phyloP scores from a whole-genome alignment of 2,888 invertebrate species.

The Erpobdella octoculata region DNA sequence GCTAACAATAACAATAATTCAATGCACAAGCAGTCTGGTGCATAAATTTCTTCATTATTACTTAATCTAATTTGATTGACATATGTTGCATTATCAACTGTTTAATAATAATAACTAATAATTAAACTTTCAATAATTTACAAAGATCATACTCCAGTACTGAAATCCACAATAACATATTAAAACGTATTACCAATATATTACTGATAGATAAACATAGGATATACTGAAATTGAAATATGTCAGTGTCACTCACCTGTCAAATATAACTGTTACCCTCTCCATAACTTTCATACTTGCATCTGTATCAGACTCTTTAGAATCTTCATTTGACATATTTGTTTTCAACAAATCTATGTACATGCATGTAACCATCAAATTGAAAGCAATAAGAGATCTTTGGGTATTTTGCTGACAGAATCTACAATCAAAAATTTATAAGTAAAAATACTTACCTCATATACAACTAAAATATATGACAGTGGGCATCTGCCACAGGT shows the following conservation, averaged over 20 bases:
- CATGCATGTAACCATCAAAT: slow-evolving; percentile 70
- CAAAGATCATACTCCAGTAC: too few species aligned
- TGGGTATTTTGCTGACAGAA: slow-evolving; percentile 64
- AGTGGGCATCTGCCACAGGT: too few species aligned
- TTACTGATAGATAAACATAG: too few species aligned
- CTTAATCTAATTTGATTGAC: too few species aligned
- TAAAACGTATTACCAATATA: too few species aligned
- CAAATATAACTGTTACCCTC: slow-evolving; percentile 70
- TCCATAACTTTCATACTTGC: slow-evolving; percentile 67
- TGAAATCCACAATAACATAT: too few species aligned
- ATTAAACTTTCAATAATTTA: too few species aligned
- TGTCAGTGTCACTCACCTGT: slow-evolving; percentile 53
- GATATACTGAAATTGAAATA: not conserved
- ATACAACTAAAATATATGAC: not conserved
- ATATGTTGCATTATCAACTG: too few species aligned
- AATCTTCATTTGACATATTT: slow-evolving; percentile 33
- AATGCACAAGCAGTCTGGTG: too few species aligned
- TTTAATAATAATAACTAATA: too few species aligned
- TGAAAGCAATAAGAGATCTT: slow-evolving; percentile 64
- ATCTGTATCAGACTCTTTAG: slow-evolving; percentile 62
- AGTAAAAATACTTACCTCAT: not conserved
- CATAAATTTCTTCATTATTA: too few species aligned
- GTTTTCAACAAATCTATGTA: slow-evolving; percentile 58
- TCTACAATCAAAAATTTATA: slow-evolving; percentile 41
- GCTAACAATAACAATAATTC: too few species aligned